Evolutionary conservation across 2,888 invertebrate species (phyloP), one percentile per base, ranked within the genome.

Genomic region (Euplexia lucipara): DNA sequence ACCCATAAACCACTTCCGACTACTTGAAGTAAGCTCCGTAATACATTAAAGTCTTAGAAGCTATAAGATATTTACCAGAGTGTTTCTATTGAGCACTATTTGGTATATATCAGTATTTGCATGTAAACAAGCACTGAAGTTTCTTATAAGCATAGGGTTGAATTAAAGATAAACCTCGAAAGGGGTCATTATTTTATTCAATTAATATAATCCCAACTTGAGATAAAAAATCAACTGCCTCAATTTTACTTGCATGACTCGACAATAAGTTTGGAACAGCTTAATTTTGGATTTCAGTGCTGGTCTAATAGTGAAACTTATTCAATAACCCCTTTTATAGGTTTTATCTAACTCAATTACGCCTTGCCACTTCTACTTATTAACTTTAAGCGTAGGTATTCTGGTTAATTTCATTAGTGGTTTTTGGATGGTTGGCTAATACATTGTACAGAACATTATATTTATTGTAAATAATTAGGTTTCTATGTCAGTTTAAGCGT

Each of bases 391-490:
- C 37, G 18, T 71, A n/a, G n/a, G n/a, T n/a, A 49, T 52, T 44
- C 6, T 42, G 42, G 26, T 20, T 68, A 9, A 52, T 30, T 52
- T 34, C 35, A 49, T 49, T 49, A 7, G 20, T 57, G 44, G 57
- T 74, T 72, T 49, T 18, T 32, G 30, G 62, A 62, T 72, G 42
- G 39, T 53, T 44, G 18, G 10, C 48, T 60, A 57, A 18, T 49
- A 10, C 32, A 18, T 49, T 54, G 32, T 53, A 58, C 35, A 59
- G n/a, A 61, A 45, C 37, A 51, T 51, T 30, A 64, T 37, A 22
- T 52, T 51, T 45, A 72, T 37, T 54, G 47, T 53, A 44, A 53
- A 53, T 44, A 60, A 35, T 18, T 64, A 16, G 45, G 32, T 52
- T 39, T n/a, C n/a, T 47, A 39, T 22, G n/a, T 49, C 22, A 37